Evolutionary conservation across 2,113 vertebrate species (phyloP).

Genomic region (Coryphaenoides rupestris): DNA sequence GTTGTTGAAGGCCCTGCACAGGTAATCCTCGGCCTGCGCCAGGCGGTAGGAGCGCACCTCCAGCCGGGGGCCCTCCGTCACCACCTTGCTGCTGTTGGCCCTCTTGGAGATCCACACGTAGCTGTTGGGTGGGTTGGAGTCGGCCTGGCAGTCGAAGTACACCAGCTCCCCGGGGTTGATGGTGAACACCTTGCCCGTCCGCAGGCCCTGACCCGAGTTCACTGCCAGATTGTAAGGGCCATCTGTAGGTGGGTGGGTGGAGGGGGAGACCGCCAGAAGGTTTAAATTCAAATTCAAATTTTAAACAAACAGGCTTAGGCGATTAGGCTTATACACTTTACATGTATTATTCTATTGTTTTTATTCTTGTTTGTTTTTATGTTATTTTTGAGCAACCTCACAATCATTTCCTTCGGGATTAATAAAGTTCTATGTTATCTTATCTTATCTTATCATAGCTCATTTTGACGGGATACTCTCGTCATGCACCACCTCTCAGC

Average conservation of each 20-base stretch:
- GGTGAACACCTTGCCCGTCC: constrained; percentile 85
- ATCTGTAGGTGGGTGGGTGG: constrained; percentile 67
- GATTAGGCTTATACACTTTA: too few species aligned
- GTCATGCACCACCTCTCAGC: too few species aligned
- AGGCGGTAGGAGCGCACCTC: constrained; percentile 78
- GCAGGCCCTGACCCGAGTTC: constrained; percentile 83
- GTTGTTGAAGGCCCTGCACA: constrained; percentile 91
- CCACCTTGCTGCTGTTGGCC: constrained; percentile 77
- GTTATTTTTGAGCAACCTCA: too few species aligned
- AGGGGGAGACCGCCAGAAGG: constrained; percentile 12
- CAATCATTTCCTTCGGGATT: too few species aligned
- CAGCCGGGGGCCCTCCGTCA: constrained; percentile 82
- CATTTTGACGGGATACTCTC: too few species aligned
- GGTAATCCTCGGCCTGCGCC: constrained; percentile 79
- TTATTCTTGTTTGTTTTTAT: too few species aligned
- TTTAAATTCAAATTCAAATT: too few species aligned
- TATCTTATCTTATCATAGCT: too few species aligned
- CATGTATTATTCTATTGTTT: too few species aligned
- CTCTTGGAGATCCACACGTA: constrained; percentile 86
- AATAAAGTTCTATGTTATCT: too few species aligned
- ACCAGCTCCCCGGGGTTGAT: constrained; percentile 84
- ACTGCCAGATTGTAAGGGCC: constrained; percentile 92
- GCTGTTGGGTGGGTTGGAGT: constrained; percentile 92
- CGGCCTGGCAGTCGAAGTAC: constrained; percentile 88
- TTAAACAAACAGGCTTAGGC: too few species aligned